Evolutionary conservation across 2,113 vertebrate species (phyloP), one percentile per base, ranked within the genome.

Genomic region (Strigops habroptila): DNA sequence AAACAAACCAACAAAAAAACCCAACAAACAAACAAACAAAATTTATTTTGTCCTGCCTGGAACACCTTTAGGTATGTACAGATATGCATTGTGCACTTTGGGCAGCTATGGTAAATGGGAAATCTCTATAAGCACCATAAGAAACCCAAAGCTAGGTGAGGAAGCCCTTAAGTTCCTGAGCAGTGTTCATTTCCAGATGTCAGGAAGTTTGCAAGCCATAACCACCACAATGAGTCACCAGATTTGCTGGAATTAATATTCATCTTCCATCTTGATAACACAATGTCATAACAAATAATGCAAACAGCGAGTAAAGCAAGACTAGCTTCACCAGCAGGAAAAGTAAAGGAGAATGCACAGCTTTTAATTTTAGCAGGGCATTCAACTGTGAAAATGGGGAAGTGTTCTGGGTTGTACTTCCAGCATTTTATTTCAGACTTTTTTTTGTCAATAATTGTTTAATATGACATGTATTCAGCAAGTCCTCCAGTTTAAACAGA

Each of bases 341-440:
- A 62, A 94, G 76, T 60, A 83, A 78, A 74, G 86, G 15, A 39
- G 4, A 69, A 24, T 43, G 23, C 6, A 44, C 0, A 0, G 19
- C 31, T 96, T 88, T 90, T 82, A 67, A 86, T 90, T 93, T 96
- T 91, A 90, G 25, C 37, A 77, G n/a, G 49, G 49, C 37, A 65
- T 80, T 93, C 75, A 83, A 2, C 63, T 88, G 30, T 85, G 53
- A 85, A 69, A 94, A 88, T 13, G 78, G 35, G 15, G 39, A 82
- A 71, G 48, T 43, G 18, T 68, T 94, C 22, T 48, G 71, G 62
- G 12, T 41, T 87, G 57, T 90, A 88, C 41, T 90, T 31, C 22
- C 33, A 18, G 24, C 35, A 57, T 74, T 93, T 88, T 71, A 71
- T 82, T 93, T 90, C 25, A 48, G 39, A 39, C 22, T 7, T 1